Conservation (phyloP, 2,888 invertebrate species). For the Pteria penguin region DNA sequence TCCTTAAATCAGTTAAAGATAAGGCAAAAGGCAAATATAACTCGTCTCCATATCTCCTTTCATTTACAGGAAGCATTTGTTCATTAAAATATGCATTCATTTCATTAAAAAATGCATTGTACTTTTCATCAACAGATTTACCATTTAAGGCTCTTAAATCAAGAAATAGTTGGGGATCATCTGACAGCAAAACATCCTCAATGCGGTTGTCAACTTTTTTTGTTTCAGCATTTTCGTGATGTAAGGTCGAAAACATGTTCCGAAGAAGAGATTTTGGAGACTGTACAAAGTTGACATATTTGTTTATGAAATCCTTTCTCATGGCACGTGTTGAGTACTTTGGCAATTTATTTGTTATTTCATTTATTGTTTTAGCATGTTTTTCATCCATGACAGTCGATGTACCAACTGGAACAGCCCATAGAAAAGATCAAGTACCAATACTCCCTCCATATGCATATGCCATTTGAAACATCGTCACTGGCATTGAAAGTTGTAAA, state of each 20-base stretch:
- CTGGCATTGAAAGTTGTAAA: not conserved
- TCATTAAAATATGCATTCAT: constrained; percentile 38
- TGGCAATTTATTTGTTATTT: constrained; percentile 18
- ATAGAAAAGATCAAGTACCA: constrained; percentile 21
- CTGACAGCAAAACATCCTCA: constrained; percentile 8
- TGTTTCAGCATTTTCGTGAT: not conserved
- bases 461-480: constrained; percentile 17
- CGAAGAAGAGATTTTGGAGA: constrained; percentile 19
- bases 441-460: constrained; percentile 29
- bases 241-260: constrained; percentile 27
- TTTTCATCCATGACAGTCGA: not conserved
- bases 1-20: constrained; percentile 28
- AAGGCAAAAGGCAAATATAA: constrained; percentile 38
- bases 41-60: constrained; percentile 33
- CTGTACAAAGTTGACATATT: constrained; percentile 31
- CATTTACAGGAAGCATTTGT: constrained; percentile 28
- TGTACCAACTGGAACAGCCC: constrained; percentile 21
- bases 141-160: constrained; percentile 23
- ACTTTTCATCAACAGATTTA: constrained; percentile 18
- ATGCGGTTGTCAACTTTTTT: constrained; percentile 3
- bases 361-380: not conserved
- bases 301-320: constrained; percentile 30
- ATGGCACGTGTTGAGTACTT: constrained; percentile 26
- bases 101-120: constrained; percentile 27
- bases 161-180: constrained; percentile 26